A percentile compares a stretch with the other conserved stretches of the same genome.
phyloP scores from a whole-genome alignment of 2,113 vertebrate genomes.

The Epinephelus fuscoguttatus region DNA sequence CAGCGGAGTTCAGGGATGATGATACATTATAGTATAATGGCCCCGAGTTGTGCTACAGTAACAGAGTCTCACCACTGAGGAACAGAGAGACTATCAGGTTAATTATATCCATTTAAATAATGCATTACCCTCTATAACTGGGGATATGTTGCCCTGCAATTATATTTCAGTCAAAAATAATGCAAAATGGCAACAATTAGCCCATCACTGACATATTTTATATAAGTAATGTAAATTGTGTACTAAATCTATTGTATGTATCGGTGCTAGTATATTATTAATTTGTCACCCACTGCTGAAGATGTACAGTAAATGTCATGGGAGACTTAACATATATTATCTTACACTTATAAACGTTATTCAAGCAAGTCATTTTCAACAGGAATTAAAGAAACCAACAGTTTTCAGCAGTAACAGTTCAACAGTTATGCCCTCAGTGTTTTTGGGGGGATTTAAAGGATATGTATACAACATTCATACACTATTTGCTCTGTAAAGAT shows the following conservation, averaged over 20 bases:
- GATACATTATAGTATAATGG: background rate
- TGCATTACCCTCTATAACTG: background rate
- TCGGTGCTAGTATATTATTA: background rate
- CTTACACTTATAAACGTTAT: background rate
- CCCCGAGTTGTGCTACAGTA: background rate
- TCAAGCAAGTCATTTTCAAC: background rate
- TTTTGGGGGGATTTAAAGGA: too few relatives aligned
- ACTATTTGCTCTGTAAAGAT: too few relatives aligned
- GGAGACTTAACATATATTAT: background rate
- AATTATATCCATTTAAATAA: slow-evolving; percentile 19
- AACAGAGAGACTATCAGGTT: background rate
- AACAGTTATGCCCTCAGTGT: background rate
- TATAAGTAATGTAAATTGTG: background rate
- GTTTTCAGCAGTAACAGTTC: background rate
- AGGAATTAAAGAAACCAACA: background rate
- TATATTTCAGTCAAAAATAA: background rate
- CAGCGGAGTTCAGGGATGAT: background rate
- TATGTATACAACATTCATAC: too few relatives aligned
- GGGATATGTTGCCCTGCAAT: background rate
- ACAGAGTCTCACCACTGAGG: background rate
- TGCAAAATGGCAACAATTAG: too few relatives aligned
- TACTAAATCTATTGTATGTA: background rate
- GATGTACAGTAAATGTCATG: background rate
- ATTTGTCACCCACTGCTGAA: background rate
- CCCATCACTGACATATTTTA: background rate